Percentiles rank a stretch among this genome's conserved stretches.
Evolutionary conservation across 53 echinoderm and acorn worm species (phyloP).

Genomic region (Hippasteria phrygiana): DNA sequence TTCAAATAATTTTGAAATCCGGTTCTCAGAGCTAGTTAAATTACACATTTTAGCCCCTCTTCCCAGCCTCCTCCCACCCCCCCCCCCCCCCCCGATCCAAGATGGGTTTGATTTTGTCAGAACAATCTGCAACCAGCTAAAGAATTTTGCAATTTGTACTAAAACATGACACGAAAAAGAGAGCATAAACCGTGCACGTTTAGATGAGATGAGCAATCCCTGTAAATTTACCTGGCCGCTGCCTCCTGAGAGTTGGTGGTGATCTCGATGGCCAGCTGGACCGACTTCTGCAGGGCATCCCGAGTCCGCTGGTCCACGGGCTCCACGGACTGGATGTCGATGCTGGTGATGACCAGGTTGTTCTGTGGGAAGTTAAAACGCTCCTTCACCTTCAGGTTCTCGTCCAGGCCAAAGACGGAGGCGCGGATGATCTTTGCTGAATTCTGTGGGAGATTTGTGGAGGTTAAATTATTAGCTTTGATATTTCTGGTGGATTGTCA

Average conservation of each 20-base stretch:
- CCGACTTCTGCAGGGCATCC: constrained; percentile 97
- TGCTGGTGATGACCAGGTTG: constrained; percentile 93
- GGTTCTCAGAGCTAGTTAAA: no score
- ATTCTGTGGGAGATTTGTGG: constrained; percentile 76
- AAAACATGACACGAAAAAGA: neutral
- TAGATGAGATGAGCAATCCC: neutral
- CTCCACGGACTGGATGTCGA: constrained; percentile 99
- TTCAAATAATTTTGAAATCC: no score
- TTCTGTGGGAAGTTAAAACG: constrained; percentile 95
- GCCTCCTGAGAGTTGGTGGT: constrained; percentile 99
- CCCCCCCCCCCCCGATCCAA: neutral
- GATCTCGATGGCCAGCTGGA: constrained; percentile 99
- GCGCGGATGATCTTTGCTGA: constrained; percentile 99
- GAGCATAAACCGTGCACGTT: no score
- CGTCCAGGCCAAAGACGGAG: constrained; percentile 94
- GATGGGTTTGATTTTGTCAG: no score
- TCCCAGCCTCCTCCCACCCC: no score
- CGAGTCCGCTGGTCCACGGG: constrained; percentile 99
- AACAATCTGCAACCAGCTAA: no score
- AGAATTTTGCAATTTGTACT: no score
- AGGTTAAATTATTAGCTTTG: no score
- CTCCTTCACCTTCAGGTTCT: constrained; percentile 89
- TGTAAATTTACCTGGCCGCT: constrained; percentile 80
- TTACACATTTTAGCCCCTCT: no score
- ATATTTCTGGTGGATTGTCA: no score